These are phyloP conservation scores for Notarius quadriscutis DNA, from an alignment of 2,113 vertebrate species.

Conservation along the genomic window DNA sequence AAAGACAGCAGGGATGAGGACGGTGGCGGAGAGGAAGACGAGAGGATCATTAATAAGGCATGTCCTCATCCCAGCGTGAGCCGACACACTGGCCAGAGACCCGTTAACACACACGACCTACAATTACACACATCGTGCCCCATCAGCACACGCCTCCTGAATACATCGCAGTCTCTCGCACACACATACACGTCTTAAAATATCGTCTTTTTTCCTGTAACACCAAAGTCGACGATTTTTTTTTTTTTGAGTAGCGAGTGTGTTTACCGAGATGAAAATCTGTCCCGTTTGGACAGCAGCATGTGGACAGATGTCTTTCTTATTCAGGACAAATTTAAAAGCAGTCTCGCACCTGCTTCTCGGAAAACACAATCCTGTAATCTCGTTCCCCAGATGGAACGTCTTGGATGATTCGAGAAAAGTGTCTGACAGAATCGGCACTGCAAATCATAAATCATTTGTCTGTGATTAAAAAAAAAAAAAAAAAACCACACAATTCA, in stretches of 20 bases:
- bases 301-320: slow-evolving; percentile 10
- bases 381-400: not conserved
- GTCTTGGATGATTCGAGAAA: not conserved
- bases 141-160: not conserved
- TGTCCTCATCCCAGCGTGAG: slow-evolving; percentile 19
- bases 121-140: not conserved
- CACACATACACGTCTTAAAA: not conserved
- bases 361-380: not conserved
- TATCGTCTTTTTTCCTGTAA: not conserved
- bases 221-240: not conserved
- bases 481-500: not conserved
- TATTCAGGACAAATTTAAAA: slow-evolving; percentile 6
- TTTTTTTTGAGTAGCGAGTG: not conserved
- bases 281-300: not conserved
- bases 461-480: not conserved
- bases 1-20: slow-evolving; percentile 21
- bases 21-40: not conserved
- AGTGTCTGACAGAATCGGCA: not conserved
- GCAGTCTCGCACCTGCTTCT: slow-evolving; percentile 14
- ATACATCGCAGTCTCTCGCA: not conserved
- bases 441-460: not conserved
- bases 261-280: not conserved
- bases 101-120: slow-evolving; percentile 9
- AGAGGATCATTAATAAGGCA: slow-evolving; percentile 29
- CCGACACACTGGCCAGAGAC: slow-evolving; percentile 1